These are phyloP conservation scores for Chrosomus eos DNA, from an alignment of 2,797 vertebrate species.

Conservation along the genomic window DNA sequence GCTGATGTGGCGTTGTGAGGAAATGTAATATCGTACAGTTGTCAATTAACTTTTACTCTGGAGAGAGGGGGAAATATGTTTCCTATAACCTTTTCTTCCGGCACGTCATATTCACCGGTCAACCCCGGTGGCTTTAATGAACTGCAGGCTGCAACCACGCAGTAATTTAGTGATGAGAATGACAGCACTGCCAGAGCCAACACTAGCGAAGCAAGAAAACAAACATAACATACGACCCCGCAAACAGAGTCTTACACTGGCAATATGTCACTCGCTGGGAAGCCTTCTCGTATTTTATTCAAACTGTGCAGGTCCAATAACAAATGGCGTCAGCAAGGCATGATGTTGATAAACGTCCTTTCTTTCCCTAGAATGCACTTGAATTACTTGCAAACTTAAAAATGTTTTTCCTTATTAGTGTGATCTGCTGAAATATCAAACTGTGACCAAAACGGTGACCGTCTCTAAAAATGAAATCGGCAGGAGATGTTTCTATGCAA, in stretches of 20 bases:
- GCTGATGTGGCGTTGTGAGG: slow-evolving; percentile 4
- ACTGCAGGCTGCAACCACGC: slow-evolving; percentile 8
- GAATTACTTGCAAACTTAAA: slow-evolving; percentile 12
- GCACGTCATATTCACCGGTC: background rate
- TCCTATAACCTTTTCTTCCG: slow-evolving; percentile 24
- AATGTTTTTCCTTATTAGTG: background rate
- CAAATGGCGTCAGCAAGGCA: slow-evolving; percentile 28
- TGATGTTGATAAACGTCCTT: slow-evolving; percentile 14
- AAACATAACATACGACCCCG: slow-evolving; percentile 43
- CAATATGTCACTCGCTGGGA: slow-evolving; percentile 52
- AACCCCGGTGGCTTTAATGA: slow-evolving; percentile 37
- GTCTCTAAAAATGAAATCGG: background rate
- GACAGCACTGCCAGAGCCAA: slow-evolving; percentile 27
- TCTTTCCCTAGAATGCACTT: background rate
- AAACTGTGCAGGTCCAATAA: slow-evolving; percentile 37
- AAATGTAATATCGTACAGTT: slow-evolving; percentile 36
- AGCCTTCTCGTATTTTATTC: slow-evolving; percentile 47
- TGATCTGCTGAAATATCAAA: background rate
- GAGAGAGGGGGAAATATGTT: slow-evolving; percentile 28
- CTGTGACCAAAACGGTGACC: background rate
- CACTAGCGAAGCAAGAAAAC: slow-evolving; percentile 15
- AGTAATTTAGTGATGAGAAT: slow-evolving; percentile 32
- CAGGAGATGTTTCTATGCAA: background rate
- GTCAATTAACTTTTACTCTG: slow-evolving; percentile 48
- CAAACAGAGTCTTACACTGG: slow-evolving; percentile 27